Conservation (phyloP, 2,797 vertebrate species). For the Gallirallus australis region DNA sequence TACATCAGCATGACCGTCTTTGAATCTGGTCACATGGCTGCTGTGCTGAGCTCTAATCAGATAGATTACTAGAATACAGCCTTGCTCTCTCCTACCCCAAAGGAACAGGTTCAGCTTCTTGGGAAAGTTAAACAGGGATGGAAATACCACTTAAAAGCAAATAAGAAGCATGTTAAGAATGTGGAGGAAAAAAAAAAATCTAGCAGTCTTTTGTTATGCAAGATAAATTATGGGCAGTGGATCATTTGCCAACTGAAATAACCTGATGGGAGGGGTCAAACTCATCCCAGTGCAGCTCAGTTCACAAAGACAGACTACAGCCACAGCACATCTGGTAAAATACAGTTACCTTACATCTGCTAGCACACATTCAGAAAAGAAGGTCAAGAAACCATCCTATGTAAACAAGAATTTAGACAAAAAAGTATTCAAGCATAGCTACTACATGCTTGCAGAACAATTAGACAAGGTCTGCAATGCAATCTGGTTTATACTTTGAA, state of each 20-base stretch:
- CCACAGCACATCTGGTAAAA: not conserved
- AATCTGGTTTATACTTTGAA: not conserved
- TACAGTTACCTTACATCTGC: not conserved
- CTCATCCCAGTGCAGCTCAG: not conserved
- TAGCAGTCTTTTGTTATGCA: not conserved
- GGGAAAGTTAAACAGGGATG: not conserved
- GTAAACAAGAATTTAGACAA: not conserved
- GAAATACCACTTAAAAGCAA: not conserved
- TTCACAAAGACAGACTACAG: not conserved
- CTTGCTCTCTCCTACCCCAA: not conserved
- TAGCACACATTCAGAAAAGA: not conserved
- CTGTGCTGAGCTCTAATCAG: not conserved
- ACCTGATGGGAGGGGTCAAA: not conserved
- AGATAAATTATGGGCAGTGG: not conserved
- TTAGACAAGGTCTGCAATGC: not conserved
- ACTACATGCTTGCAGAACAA: not conserved
- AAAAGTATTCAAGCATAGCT: not conserved
- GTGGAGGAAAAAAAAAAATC: not conserved
- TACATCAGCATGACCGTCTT: not conserved
- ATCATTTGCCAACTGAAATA: not conserved
- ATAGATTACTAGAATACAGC: not conserved
- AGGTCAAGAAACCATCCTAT: not conserved
- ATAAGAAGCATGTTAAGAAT: not conserved
- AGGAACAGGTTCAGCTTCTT: not conserved
- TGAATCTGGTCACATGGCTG: not conserved